These are phyloP conservation scores for Holacanthella duospinosa DNA, from an alignment of 2,888 invertebrate species.

Conservation along the genomic window DNA sequence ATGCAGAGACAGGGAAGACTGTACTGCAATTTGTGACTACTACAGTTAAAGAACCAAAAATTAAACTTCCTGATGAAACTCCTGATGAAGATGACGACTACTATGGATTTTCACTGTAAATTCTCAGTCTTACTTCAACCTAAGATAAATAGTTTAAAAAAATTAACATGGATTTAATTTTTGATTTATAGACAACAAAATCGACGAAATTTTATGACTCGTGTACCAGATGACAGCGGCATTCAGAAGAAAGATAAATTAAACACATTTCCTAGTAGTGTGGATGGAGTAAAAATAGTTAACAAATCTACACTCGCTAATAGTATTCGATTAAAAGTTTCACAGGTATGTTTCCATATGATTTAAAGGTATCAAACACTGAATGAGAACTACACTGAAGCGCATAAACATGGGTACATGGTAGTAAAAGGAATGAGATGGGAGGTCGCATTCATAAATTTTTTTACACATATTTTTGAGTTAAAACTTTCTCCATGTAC, in stretches of 20 bases:
- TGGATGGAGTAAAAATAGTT: background rate
- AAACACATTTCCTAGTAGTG: background rate
- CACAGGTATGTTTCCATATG: no score
- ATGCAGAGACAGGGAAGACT: constrained; percentile 12
- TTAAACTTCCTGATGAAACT: background rate
- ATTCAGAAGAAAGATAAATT: background rate
- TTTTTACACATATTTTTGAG: no score
- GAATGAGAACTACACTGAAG: no score
- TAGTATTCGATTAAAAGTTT: no score
- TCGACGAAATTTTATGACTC: constrained; percentile 19
- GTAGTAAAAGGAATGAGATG: no score
- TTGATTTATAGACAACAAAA: background rate
- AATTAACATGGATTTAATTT: background rate
- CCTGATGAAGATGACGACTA: constrained; percentile 17
- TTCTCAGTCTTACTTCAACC: constrained; percentile 6
- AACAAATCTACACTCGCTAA: no score
- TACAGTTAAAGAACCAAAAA: background rate
- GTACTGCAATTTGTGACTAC: background rate
- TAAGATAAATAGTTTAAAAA: background rate
- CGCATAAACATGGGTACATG: no score
- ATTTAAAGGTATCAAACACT: no score
- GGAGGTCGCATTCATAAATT: no score
- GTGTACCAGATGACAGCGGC: background rate
- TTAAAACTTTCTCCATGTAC: no score
- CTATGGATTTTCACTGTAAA: constrained; percentile 5